Base-by-base conservation (phyloP, 2,888 invertebrate genomes). In the Pterostichus madidus region DNA sequence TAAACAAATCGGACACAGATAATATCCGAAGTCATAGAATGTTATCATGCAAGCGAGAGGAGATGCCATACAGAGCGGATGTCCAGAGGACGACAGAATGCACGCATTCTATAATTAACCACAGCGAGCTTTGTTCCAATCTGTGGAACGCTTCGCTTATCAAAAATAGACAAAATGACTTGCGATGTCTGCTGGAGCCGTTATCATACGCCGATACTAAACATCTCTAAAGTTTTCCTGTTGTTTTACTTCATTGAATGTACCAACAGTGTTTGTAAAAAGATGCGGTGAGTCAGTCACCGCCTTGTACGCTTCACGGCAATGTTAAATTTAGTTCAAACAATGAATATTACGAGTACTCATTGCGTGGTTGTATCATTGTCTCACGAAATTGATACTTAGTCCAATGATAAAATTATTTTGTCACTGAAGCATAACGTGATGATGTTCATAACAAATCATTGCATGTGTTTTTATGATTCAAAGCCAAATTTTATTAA, bases 121-220 rank as follows among this genome's bases (percentile, higher is more conserved):
- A 49, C 52, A 24, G 31, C 11, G 49, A 75, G 49, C 75, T 75
- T 75, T 75, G 75, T 75, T 52, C 32, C 31, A 52, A 31, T 64
- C 64, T 64, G 52, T 75, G 49, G 52, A 75, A 49, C 32, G 35
- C 35, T 59, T 24, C 44, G 71, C 75, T 75, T 75, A 75, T 75
- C 75, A 75, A 52, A 75, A 75, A 75, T 75, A 75, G 75, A 75
- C 52, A 52, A 75, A 75, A 52, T 52, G 6, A 64, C 17, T 10
- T 64, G 32, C 10, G 24, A 59, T 59, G 64, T 64, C 35, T 64
- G 59, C 39, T 8, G 13, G 11, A 24, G 32, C 8, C 31, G 10
- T 68, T 71, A 71, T 71, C 64, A 64, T 15, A 10, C 2, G 5
- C 59, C 59, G 52, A 52, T 52, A 52, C 10, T 6, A 31, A 31